Evolutionary conservation across 2,113 vertebrate genomes (phyloP), one percentile per base, ranked within the genome.

Genomic region (Phyllostomus hastatus): DNA sequence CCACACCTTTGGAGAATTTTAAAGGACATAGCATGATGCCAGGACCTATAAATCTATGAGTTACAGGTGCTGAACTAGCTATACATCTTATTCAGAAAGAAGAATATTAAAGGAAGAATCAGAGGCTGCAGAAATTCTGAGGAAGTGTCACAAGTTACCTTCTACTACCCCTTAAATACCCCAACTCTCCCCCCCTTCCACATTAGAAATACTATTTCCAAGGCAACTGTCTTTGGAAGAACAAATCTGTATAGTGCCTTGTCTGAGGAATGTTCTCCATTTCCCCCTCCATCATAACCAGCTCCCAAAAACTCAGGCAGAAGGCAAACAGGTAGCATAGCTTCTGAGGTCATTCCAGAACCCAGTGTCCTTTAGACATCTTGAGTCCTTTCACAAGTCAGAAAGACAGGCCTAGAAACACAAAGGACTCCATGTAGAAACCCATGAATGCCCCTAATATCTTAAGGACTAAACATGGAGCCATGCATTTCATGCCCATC

Each of bases 291-390:
- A 38, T 52, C 28, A 61, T 52, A 41, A 70, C 50, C 50, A 91
- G 33, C 38, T 70, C 19, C 57, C 38, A 64, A 69, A 94, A 89
- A 88, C 1, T 61, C 3, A 8, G 19, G 38, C 52, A 70, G 69
- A 35, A 97, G 1, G 52, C 83, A 70, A 72, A 95, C 90, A 98
- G 98, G 98, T 98, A 98, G 97, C 98, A 96, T 97, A 97, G 98
- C 98, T 98, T 98, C 98, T 98, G 98, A 97, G 98, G 98, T 97
- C 98, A 98, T 98, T 98, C 98, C 96, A 98, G 98, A 98, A 99
- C 98, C 98, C 98, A 98, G 98, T 14, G 76, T 96, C 98, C 99
- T 99, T 99, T 98, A 98, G 98, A 99, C 97, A 99, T 98, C 99
- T 98, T 98, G 98, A 99, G 98, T 93, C 98, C 97, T 99, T 99